Base-by-base conservation (phyloP, 2,113 vertebrate genomes). In the Motacilla alba region DNA sequence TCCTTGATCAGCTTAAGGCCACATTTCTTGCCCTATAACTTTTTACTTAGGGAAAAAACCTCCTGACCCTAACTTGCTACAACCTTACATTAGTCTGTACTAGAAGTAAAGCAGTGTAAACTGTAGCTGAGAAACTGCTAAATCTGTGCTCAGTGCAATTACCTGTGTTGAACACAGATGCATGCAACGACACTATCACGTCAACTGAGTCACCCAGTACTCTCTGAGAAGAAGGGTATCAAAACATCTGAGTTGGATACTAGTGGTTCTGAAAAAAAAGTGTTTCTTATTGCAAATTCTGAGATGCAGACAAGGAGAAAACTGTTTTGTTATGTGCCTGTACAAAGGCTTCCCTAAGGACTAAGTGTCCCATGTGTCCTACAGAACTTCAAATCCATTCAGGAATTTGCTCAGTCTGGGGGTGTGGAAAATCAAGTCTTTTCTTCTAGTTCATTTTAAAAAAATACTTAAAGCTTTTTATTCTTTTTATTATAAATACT, bases 361-460 rank as follows among this genome's bases (percentile, higher is more conserved):
- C 78, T 53, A 35, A 89, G 19, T 46, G 26, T 49, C 49, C 31
- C 41, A 1, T 41, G 5, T 41, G 27, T 83, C 50, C 47, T 70
- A 22, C 2, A 13, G 47, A 56, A 41, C 47, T 35, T 91, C 26
- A 68, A 69, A 59, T 53, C 10, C 37, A 27, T 39, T 31, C 2
- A 52, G 47, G 31, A 47, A 75, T 84, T 85, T 89, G 9, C 28
- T 82, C 41, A 59, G 0, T 81, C 11, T 13, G 1, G 11, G 12
- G 3, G 2, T 20, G 21, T 16, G 17, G 10, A 35, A 47, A 47
- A 18, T 4, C 7, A 15, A 30, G 27, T 9, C 0, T 5, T 46
- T 75, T 50, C 33, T 74, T 95, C 58, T 9, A 60, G 39, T 87
- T 90, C 15, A 37, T 37, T n/a, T n/a, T 13, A 37, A 50, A 73